These are phyloP conservation scores for Cyphomyrus plagiostoma DNA, from an alignment of 2,113 vertebrate species.

Conservation along the genomic window DNA sequence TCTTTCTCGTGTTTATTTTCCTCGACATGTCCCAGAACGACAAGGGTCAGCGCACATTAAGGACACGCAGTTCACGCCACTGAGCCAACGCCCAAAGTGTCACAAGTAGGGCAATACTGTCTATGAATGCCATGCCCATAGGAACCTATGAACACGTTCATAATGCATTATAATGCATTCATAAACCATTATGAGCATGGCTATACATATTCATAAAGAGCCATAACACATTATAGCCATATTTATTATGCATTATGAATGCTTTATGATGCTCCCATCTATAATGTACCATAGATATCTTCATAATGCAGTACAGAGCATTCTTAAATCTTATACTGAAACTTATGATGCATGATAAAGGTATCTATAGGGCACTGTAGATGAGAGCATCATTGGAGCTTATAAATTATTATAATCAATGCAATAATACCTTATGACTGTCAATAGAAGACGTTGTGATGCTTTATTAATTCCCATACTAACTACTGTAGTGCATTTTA, in stretches of 20 bases:
- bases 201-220: background rate
- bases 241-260: background rate
- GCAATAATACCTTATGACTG: background rate
- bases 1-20: background rate
- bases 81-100: background rate
- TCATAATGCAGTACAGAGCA: background rate
- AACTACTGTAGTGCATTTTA: background rate
- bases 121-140: background rate
- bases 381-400: background rate
- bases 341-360: background rate
- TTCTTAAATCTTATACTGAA: background rate
- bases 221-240: background rate
- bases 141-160: background rate
- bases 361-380: background rate
- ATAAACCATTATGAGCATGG: background rate
- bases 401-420: background rate
- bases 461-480: background rate
- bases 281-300: background rate
- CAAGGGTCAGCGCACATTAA: background rate
- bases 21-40: background rate
- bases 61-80: background rate
- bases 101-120: background rate
- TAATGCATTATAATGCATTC: background rate
- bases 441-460: background rate
- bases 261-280: background rate